A percentile compares a stretch with the other conserved stretches of the same genome.
phyloP scores from a whole-genome alignment of 2,888 invertebrate species.

The Cheilosia pagana region DNA sequence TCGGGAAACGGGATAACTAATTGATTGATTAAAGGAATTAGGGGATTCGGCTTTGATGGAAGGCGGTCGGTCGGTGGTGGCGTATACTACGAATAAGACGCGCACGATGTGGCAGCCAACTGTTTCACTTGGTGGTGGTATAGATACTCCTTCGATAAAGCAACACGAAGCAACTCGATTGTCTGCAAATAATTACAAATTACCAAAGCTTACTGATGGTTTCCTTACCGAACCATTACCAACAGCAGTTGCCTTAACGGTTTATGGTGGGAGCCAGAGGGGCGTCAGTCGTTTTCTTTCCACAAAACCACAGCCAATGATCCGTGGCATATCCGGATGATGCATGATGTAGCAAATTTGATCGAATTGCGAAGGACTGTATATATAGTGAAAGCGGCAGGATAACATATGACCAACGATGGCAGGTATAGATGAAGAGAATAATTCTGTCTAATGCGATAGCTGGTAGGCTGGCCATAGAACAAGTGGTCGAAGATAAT shows the following conservation, averaged over 20 bases:
- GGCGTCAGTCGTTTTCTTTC: background rate
- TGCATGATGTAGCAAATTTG: slow-evolving; percentile 66
- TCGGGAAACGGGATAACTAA: slow-evolving; percentile 71
- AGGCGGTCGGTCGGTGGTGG: slow-evolving; percentile 17
- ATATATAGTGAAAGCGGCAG: background rate
- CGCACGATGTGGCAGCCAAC: background rate
- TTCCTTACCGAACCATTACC: background rate
- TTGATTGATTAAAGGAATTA: slow-evolving; percentile 75
- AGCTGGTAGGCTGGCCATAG: too few species aligned
- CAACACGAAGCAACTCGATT: slow-evolving; percentile 57
- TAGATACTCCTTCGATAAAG: slow-evolving; percentile 19
- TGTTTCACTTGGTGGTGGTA: too few species aligned
- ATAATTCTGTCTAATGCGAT: too few species aligned
- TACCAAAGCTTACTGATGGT: slow-evolving; percentile 46
- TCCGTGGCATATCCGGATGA: slow-evolving; percentile 61
- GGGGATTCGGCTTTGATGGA: slow-evolving; percentile 58
- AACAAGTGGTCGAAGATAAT: too few species aligned
- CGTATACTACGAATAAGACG: slow-evolving; percentile 11
- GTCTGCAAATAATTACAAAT: slow-evolving; percentile 72
- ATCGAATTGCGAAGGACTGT: slow-evolving; percentile 56
- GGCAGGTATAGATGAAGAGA: too few species aligned
- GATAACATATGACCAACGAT: background rate
- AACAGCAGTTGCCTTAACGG: slow-evolving; percentile 30
- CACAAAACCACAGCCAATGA: slow-evolving; percentile 40
- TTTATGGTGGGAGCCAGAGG: slow-evolving; percentile 14